phyloP scores from a whole-genome alignment of 2,888 invertebrate genomes.

The Cataglyphis livida region DNA sequence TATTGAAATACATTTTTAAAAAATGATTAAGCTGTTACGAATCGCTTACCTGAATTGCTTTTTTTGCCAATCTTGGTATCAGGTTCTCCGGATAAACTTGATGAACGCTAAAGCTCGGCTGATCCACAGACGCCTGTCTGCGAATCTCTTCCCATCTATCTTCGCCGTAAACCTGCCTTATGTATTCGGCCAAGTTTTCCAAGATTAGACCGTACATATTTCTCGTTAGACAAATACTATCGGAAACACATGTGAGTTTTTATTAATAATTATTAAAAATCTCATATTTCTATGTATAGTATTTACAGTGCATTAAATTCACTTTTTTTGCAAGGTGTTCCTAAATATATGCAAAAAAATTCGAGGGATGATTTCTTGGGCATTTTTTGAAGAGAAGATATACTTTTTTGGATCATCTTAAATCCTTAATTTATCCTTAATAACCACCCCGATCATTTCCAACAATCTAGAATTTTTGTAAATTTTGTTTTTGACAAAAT shows the following conservation, averaged over 20 bases:
- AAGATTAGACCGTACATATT: slow-evolving; percentile 97
- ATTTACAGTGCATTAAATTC: neutral
- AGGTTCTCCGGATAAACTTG: slow-evolving; percentile 97
- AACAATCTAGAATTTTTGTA: neutral
- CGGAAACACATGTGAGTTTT: slow-evolving; percentile 16
- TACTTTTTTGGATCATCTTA: too few species aligned
- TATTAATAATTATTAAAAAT: neutral
- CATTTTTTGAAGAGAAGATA: too few species aligned
- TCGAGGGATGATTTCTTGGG: too few species aligned
- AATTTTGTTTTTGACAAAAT: slow-evolving; percentile 1
- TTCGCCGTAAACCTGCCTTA: slow-evolving; percentile 97
- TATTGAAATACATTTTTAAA: neutral
- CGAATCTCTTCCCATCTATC: slow-evolving; percentile 97
- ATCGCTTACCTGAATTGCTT: slow-evolving; percentile 91
- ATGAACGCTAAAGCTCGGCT: slow-evolving; percentile 95
- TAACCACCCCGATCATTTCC: neutral
- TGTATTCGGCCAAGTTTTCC: slow-evolving; percentile 97
- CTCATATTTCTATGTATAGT: neutral
- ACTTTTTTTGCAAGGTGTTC: neutral
- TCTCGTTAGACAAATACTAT: slow-evolving; percentile 3
- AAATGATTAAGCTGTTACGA: neutral
- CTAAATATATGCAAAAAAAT: too few species aligned
- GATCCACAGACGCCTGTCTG: slow-evolving; percentile 93
- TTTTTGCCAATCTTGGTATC: slow-evolving; percentile 93
- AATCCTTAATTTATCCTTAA: too few species aligned